Evolutionary conservation across 2,113 vertebrate genomes (phyloP).

Genomic region (Girardinichthys multiradiatus): DNA sequence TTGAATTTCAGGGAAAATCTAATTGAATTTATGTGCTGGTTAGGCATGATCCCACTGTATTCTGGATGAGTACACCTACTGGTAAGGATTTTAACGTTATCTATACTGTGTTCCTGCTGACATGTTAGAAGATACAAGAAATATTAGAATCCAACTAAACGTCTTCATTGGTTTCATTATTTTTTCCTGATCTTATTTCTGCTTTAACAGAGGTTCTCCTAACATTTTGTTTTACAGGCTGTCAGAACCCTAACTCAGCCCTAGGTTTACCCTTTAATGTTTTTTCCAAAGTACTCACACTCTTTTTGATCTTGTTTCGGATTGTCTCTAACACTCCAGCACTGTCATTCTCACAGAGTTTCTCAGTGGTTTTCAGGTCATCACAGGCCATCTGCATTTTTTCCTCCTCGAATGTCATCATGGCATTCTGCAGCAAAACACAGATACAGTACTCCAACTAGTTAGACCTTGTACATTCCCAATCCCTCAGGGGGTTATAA

Average conservation of each 20-base stretch:
- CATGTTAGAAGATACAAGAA: conserved; percentile 13
- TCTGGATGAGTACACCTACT: conserved; percentile 32
- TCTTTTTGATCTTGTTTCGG: conserved; percentile 98
- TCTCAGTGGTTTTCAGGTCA: conserved; percentile 95
- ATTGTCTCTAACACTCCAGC: conserved; percentile 97
- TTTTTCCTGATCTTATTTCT: conserved; percentile 1
- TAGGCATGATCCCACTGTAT: conserved; percentile 62
- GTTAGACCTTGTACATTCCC: neutral
- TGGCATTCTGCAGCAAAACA: conserved; percentile 86
- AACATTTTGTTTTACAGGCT: neutral
- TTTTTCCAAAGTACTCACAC: conserved; percentile 81
- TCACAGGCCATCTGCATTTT: conserved; percentile 98
- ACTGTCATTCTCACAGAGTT: conserved; percentile 95
- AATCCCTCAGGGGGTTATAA: neutral
- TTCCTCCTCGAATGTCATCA: conserved; percentile 99
- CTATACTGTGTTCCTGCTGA: conserved; percentile 3
- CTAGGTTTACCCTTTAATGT: neutral
- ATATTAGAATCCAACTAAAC: conserved; percentile 6
- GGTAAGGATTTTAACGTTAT: conserved; percentile 34
- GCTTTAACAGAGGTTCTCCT: conserved; percentile 2
- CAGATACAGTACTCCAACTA: neutral
- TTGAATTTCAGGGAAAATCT: conserved; percentile 58
- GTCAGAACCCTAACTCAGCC: neutral
- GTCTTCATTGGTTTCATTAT: neutral
- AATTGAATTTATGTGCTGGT: conserved; percentile 51